These are phyloP conservation scores for Sus cebifrons DNA, from an alignment of 2,797 vertebrate species.

Conservation along the genomic window DNA sequence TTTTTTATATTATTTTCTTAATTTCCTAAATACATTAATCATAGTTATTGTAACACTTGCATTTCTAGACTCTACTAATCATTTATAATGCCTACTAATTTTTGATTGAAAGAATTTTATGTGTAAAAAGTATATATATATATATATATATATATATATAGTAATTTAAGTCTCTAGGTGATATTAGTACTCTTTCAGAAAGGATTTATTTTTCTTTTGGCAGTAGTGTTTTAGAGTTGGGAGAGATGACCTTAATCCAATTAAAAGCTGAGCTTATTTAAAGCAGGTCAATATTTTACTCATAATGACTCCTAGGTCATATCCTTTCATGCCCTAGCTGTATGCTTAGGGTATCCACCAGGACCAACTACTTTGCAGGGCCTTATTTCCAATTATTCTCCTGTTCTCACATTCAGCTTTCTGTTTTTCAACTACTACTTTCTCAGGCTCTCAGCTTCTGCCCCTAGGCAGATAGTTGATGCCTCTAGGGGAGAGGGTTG, in stretches of 20 bases:
- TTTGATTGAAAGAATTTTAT: not conserved
- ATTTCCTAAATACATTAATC: not conserved
- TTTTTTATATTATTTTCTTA: not conserved
- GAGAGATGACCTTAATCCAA: not conserved
- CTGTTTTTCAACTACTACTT: not conserved
- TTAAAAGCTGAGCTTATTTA: not conserved
- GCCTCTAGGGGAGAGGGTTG: not conserved
- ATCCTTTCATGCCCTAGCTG: fast-evolving
- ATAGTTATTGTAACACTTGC: not conserved
- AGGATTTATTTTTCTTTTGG: not conserved
- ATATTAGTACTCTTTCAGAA: not conserved
- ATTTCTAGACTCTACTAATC: not conserved
- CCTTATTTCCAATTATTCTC: not conserved
- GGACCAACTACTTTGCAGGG: not conserved
- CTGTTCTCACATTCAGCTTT: not conserved
- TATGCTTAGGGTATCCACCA: not conserved
- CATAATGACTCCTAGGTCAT: not conserved
- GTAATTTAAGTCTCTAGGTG: not conserved
- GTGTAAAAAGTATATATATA: not conserved
- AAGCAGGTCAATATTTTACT: not conserved
- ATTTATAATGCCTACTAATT: not conserved
- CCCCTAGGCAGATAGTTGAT: not conserved
- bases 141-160: no score
- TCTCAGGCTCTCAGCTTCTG: not conserved
- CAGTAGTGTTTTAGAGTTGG: not conserved